A percentile compares a stretch with the other conserved stretches of the same genome.
phyloP scores from a whole-genome alignment of 1,140 invertebrate genomes.

The Ditylenchus dipsaci region DNA sequence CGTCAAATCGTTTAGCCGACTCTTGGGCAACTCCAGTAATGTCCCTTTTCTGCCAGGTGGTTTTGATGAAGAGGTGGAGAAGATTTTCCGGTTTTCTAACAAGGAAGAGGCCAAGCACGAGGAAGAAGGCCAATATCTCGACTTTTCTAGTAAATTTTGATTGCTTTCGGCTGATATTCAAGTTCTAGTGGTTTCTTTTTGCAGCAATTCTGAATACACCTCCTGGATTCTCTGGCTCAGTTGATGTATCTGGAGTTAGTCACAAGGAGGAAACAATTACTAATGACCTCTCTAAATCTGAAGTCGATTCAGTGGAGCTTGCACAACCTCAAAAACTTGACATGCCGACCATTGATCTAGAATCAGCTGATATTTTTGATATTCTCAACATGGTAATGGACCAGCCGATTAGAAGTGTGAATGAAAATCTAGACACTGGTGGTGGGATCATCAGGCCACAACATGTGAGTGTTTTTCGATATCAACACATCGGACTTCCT shows the following conservation, averaged over 20 bases:
- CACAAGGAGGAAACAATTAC: neutral
- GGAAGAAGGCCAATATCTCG: slow-evolving; percentile 31
- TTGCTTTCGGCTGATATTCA: slow-evolving; percentile 3
- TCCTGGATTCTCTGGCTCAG: slow-evolving; percentile 20
- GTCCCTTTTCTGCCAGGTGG: slow-evolving; percentile 42
- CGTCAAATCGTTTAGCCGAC: slow-evolving; percentile 27
- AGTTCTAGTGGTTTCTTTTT: neutral
- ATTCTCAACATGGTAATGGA: slow-evolving; percentile 6
- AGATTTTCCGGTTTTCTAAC: slow-evolving; percentile 32
- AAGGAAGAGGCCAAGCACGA: slow-evolving; percentile 24
- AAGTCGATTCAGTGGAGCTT: neutral
- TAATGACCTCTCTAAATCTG: neutral
- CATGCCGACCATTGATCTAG: slow-evolving; percentile 5
- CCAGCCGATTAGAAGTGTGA: neutral
- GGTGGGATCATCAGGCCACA: too few relatives aligned
- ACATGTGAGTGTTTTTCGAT: too few relatives aligned
- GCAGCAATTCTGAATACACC: slow-evolving; percentile 24
- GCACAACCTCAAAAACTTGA: neutral
- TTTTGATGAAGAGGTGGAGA: slow-evolving; percentile 36
- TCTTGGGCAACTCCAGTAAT: slow-evolving; percentile 38
- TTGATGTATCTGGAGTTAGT: neutral
- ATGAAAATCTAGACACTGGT: neutral
- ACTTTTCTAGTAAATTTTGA: slow-evolving; percentile 38
- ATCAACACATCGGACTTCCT: too few relatives aligned
- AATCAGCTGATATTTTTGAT: slow-evolving; percentile 16